Evolutionary conservation across 2,113 vertebrate genomes (phyloP), one percentile per base, ranked within the genome.

Genomic region (Larimichthys crocea): DNA sequence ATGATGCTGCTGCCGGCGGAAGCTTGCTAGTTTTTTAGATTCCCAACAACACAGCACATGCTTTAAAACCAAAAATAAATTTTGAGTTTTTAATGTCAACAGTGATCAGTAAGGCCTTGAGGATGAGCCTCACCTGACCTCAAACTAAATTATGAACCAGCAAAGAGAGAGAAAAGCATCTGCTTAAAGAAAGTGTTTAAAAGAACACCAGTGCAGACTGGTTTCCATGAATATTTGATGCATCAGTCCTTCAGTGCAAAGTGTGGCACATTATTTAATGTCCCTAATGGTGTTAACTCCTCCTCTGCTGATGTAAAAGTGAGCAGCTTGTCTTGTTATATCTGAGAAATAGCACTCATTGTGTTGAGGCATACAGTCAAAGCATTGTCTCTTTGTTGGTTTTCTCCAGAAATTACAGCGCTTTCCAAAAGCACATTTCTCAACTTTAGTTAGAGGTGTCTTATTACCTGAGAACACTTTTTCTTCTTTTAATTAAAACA

Each of bases 161-260:
- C 40, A 65, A 87, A 81, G 64, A 75, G 61, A 14, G 56, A 48
- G 15, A 60, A 55, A 78, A 77, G 87, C 48, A 56, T 92, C 77
- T 90, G 87, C 86, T 84, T 35, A 57, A 80, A 63, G 57, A 87
- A 79, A 84, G 70, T 75, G 70, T 92, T 92, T 84, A 82, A 85
- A 84, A 83, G 66, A 91, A 89, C 74, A 78, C 74, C 69, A 73
- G 53, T 79, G 83, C 61, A 85, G 83, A 90, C 86, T 81, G 85
- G 80, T 88, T 74, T 20, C 49, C 85, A 92, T 93, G 26, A 93
- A 94, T 93, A 89, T 94, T 94, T 92, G 84, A 95, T 93, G 86
- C 50, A 17, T 72, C 72, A 26, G 74, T 90, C 86, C 82, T 84
- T 83, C 67, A 86, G 84, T 85, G 82, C 74, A 86, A 70, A 91